A percentile compares a stretch with the other conserved stretches of the same genome.
These are phyloP conservation scores for Podotricha telesiphe DNA, from an alignment of 2,888 invertebrate genomes.

Conservation along the genomic window DNA sequence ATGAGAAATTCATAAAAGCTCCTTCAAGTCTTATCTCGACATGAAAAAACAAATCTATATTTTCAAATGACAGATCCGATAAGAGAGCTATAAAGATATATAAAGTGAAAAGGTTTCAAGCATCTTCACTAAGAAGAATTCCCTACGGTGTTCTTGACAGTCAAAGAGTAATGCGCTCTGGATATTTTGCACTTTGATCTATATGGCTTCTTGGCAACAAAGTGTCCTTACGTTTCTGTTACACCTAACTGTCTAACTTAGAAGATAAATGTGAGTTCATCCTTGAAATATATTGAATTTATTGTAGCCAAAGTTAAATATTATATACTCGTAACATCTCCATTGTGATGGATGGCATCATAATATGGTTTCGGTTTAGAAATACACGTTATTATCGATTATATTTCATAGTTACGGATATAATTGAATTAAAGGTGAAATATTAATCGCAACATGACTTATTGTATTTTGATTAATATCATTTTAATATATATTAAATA, in stretches of 20 bases:
- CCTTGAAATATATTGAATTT: slow-evolving; percentile 12
- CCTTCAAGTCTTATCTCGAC: not conserved
- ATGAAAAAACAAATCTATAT: not conserved
- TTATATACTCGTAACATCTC: not conserved
- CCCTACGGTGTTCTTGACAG: slow-evolving; percentile 58
- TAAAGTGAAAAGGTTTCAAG: slow-evolving; percentile 22
- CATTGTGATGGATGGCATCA: not conserved
- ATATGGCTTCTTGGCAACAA: slow-evolving; percentile 53
- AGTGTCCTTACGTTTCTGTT: slow-evolving; percentile 45
- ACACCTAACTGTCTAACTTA: slow-evolving; percentile 20
- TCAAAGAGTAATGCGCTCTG: slow-evolving; percentile 59
- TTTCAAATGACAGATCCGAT: slow-evolving; percentile 18
- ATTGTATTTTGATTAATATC: too few relatives aligned
- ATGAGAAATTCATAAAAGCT: not conserved
- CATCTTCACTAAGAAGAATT: slow-evolving; percentile 35
- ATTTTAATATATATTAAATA: too few relatives aligned
- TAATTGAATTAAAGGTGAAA: not conserved
- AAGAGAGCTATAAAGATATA: slow-evolving; percentile 18
- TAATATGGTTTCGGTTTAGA: not conserved
- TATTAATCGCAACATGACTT: too few relatives aligned
- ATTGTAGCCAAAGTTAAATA: slow-evolving; percentile 8
- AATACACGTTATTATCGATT: not conserved
- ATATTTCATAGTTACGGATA: not conserved
- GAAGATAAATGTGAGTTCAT: slow-evolving; percentile 20
- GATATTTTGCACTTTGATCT: slow-evolving; percentile 72